phyloP scores from a whole-genome alignment of 30 jellyfish, hydroid and myxozoan species.

The Euphysa ruthae region DNA sequence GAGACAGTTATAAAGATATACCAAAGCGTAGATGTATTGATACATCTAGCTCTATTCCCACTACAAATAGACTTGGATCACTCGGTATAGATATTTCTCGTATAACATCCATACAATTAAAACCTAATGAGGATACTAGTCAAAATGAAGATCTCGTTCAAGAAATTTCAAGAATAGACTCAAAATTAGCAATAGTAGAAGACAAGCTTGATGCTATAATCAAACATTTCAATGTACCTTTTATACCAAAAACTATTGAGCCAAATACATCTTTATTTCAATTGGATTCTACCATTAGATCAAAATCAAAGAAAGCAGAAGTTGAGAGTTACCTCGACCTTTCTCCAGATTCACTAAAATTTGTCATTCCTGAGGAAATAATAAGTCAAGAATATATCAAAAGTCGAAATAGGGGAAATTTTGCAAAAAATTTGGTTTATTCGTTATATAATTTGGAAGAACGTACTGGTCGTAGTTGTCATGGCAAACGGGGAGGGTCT shows the following conservation, averaged over 20 bases:
- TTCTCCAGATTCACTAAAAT: conserved; percentile 1
- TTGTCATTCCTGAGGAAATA: conserved; percentile 37
- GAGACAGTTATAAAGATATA: too few species aligned
- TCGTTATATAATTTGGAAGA: conserved; percentile 54
- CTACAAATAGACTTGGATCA: too few species aligned
- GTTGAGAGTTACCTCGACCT: too few species aligned
- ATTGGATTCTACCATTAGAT: too few species aligned
- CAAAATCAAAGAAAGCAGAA: too few species aligned
- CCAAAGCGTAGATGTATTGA: too few species aligned
- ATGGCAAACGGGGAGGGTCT: conserved; percentile 74
- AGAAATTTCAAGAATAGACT: background rate
- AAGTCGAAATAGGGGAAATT: conserved; percentile 87
- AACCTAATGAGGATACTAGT: background rate
- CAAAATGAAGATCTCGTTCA: background rate
- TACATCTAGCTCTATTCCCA: conserved; percentile 80
- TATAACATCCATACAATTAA: background rate
- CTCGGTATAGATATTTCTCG: background rate
- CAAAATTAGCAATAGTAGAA: too few species aligned
- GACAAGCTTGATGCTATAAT: conserved; percentile 69
- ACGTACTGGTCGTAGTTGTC: conserved; percentile 69
- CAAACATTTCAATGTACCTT: conserved; percentile 80
- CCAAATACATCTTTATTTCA: too few species aligned
- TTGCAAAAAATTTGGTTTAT: conserved; percentile 74
- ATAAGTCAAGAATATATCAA: conserved; percentile 32
- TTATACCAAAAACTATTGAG: conserved; percentile 2